Evolutionary conservation across 92 coral and sea anemone species (phyloP).

Genomic region (Siderastrea radians): DNA sequence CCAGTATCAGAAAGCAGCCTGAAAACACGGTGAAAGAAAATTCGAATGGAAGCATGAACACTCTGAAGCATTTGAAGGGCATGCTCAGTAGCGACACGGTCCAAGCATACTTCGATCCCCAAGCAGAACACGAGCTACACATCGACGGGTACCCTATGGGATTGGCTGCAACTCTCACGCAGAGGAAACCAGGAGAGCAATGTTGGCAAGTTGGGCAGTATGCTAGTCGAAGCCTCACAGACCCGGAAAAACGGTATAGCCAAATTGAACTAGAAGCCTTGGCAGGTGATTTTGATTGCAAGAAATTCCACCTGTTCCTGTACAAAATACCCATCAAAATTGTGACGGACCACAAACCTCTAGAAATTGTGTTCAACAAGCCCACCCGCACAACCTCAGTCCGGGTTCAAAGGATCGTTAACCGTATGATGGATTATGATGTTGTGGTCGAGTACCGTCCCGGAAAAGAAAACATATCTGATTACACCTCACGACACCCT

Average conservation of each 20-base stretch:
- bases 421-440: too few species aligned
- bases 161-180: conserved; percentile 32
- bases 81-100: not conserved
- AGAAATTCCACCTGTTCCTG: too few species aligned
- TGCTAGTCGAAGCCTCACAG: too few species aligned
- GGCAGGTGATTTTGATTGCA: too few species aligned
- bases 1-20: conserved; percentile 15
- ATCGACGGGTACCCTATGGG: conserved; percentile 49
- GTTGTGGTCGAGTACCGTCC: too few species aligned
- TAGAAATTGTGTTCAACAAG: conserved; percentile 9
- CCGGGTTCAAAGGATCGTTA: too few species aligned
- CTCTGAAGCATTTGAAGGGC: too few species aligned
- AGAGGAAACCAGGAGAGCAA: not conserved
- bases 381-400: too few species aligned
- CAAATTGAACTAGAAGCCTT: conserved; percentile 44
- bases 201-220: conserved; percentile 23
- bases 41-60: conserved; percentile 25
- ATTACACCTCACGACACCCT: too few species aligned
- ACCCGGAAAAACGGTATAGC: conserved; percentile 28
- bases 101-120: too few species aligned
- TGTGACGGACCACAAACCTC: conserved; percentile 43
- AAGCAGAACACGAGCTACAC: conserved; percentile 51
- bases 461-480: too few species aligned
- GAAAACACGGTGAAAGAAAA: conserved; percentile 26
- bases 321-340: not conserved